Percentiles rank a stretch among this genome's conserved stretches.
phyloP scores from a whole-genome alignment of 1,140 invertebrate species.

The Samia ricini region DNA sequence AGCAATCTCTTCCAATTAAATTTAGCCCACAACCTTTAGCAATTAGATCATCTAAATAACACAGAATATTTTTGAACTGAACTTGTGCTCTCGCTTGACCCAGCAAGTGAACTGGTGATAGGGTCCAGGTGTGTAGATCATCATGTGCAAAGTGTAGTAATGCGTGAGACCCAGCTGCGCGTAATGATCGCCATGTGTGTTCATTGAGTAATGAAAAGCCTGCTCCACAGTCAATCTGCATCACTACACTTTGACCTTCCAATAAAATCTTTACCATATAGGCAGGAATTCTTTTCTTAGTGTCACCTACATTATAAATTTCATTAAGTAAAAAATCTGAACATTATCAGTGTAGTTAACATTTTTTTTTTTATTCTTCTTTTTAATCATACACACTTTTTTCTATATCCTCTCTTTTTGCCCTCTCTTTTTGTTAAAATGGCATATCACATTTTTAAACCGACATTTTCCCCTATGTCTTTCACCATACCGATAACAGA shows the following conservation, averaged over 20 bases:
- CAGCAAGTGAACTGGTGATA: too few species aligned
- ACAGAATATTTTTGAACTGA: conserved; percentile 17
- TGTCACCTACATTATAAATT: conserved; percentile 17
- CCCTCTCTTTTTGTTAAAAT: too few species aligned
- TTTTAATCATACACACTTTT: too few species aligned
- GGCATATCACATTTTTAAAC: too few species aligned
- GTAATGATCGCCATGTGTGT: conserved; percentile 7
- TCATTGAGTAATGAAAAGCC: conserved; percentile 24
- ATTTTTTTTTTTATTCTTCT: too few species aligned
- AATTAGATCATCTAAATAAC: conserved; percentile 15
- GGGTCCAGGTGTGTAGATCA: too few species aligned
- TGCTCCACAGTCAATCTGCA: conserved; percentile 31
- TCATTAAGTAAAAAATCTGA: conserved; percentile 20
- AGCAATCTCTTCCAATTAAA: too few species aligned
- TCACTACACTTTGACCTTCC: conserved; percentile 7
- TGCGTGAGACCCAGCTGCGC: too few species aligned
- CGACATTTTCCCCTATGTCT: too few species aligned
- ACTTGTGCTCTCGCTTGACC: conserved; percentile 18
- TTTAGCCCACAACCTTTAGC: conserved; percentile 19
- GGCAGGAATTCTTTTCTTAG: neutral
- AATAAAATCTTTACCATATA: conserved; percentile 12
- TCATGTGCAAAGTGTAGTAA: too few species aligned
- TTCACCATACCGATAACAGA: too few species aligned
- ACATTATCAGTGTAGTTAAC: conserved; percentile 18
- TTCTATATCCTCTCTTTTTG: too few species aligned